Percentiles rank a stretch among this genome's conserved stretches.
Conservation (phyloP, 1,140 invertebrate genomes). For the Belonocnema kinseyi region DNA sequence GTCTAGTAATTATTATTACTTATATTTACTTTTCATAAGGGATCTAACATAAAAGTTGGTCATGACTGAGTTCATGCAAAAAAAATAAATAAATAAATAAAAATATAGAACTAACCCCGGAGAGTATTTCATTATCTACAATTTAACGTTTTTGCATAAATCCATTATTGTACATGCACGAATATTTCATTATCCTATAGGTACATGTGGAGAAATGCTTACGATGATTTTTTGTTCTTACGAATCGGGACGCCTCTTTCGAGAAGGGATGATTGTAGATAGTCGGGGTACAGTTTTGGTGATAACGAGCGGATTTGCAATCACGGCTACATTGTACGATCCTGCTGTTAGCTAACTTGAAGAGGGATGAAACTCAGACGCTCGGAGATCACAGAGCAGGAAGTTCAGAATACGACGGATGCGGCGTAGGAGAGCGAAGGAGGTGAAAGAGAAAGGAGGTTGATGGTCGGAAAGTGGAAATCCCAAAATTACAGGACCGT, state of each 20-base stretch:
- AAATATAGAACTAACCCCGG: too few relatives aligned
- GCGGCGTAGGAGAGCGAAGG: constrained; percentile 45
- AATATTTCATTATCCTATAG: too few relatives aligned
- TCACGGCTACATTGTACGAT: constrained; percentile 69
- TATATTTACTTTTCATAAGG: too few relatives aligned
- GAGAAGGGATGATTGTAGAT: constrained; percentile 34
- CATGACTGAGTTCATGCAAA: too few relatives aligned
- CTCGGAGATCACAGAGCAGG: constrained; percentile 61
- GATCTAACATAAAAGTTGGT: too few relatives aligned
- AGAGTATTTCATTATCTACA: too few relatives aligned
- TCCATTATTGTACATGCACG: too few relatives aligned
- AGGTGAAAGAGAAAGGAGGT: not conserved
- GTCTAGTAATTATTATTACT: too few relatives aligned
- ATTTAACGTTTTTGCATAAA: too few relatives aligned
- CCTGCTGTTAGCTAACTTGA: constrained; percentile 65
- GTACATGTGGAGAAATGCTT: too few relatives aligned
- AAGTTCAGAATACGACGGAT: constrained; percentile 48
- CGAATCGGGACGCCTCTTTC: not conserved
- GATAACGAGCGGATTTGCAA: constrained; percentile 72
- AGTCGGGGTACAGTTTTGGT: constrained; percentile 59
- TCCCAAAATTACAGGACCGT: constrained; percentile 51
- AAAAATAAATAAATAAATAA: too few relatives aligned
- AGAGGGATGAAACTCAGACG: constrained; percentile 67
- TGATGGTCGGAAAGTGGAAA: constrained; percentile 50
- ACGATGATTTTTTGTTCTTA: too few relatives aligned